These are phyloP conservation scores for Drosophila tripunctata DNA, from an alignment of 2,888 invertebrate species.

Conservation along the genomic window DNA sequence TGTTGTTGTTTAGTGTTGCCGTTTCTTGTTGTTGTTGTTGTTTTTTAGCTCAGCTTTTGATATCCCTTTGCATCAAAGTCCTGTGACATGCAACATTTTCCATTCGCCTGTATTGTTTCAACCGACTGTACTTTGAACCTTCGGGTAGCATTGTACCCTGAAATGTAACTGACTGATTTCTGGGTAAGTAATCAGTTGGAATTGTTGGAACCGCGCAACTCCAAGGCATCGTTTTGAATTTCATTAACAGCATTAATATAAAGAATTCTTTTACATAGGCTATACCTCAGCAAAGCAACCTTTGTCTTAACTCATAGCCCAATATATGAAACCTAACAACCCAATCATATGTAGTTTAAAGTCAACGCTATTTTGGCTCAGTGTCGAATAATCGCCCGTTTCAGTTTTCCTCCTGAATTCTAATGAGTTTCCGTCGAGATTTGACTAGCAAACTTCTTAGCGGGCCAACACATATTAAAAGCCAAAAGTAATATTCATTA, in stretches of 20 bases:
- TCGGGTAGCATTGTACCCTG: neutral
- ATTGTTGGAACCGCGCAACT: too few relatives aligned
- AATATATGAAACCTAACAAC: neutral
- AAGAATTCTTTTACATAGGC: neutral
- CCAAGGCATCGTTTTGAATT: too few relatives aligned
- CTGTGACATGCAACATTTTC: conserved; percentile 50
- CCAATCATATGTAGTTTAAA: conserved; percentile 31
- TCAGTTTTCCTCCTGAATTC: conserved; percentile 29
- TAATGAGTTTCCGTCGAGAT: conserved; percentile 39
- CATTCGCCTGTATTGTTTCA: conserved; percentile 12
- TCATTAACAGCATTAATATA: too few relatives aligned
- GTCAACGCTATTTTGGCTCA: neutral
- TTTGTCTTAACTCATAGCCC: neutral
- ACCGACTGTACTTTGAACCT: conserved; percentile 23
- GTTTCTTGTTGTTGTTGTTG: conserved; percentile 10
- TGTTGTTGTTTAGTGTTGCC: conserved; percentile 27
- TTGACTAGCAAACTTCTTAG: conserved; percentile 23
- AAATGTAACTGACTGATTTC: conserved; percentile 4
- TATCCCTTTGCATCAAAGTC: conserved; percentile 54
- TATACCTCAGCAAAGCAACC: neutral
- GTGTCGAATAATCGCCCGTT: conserved; percentile 24
- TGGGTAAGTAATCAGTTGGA: neutral
- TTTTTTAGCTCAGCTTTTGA: conserved; percentile 40
- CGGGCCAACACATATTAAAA: conserved; percentile 63
- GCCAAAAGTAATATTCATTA: conserved; percentile 76